phyloP scores from a whole-genome alignment of 1,140 invertebrate genomes.

The Anoplolepis gracilipes region DNA sequence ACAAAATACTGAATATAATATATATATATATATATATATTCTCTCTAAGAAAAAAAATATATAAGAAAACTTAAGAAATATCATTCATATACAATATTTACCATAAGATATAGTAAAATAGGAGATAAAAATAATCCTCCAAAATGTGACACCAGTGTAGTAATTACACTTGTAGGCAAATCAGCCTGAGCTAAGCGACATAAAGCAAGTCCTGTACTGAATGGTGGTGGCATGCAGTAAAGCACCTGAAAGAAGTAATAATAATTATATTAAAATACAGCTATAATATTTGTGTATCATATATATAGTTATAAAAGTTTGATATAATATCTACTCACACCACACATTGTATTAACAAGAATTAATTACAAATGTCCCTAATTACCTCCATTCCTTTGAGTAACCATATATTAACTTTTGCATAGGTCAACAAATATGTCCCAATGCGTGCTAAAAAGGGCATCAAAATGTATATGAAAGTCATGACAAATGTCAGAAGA shows the following conservation, averaged over 20 bases:
- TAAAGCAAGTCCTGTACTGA: conserved; percentile 81
- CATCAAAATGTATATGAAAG: conserved; percentile 81
- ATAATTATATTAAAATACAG: neutral
- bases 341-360: neutral
- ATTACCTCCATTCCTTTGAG: conserved; percentile 84
- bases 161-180: conserved; percentile 82
- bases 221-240: conserved; percentile 84
- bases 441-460: conserved; percentile 79
- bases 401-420: conserved; percentile 80
- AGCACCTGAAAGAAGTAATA: conserved; percentile 77
- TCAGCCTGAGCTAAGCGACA: conserved; percentile 81
- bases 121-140: conserved; percentile 82
- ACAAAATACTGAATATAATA: too few relatives aligned
- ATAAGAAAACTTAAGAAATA: neutral
- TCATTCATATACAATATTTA: conserved; percentile 59
- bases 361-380: conserved; percentile 18
- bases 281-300: neutral
- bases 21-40: too few relatives aligned
- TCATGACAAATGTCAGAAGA: conserved; percentile 79
- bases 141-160: conserved; percentile 81
- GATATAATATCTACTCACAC: neutral
- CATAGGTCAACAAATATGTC: conserved; percentile 75
- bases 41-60: neutral
- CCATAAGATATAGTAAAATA: conserved; percentile 82
- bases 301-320: neutral